These are phyloP conservation scores for Ephydatia muelleri DNA, from an alignment of 37 sponge, comb jelly and placozoan genomes.

Conservation along the genomic window DNA sequence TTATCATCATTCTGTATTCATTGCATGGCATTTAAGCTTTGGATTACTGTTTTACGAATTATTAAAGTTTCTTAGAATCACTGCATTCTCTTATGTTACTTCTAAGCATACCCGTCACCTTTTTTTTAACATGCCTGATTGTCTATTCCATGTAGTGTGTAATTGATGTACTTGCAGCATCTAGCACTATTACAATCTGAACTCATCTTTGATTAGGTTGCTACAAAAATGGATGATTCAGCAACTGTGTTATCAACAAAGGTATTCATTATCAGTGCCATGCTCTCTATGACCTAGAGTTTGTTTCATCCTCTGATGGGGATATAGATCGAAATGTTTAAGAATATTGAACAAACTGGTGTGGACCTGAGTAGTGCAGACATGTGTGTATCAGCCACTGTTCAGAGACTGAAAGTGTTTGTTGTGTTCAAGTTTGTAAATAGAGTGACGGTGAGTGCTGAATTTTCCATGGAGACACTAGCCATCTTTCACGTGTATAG, in stretches of 20 bases:
- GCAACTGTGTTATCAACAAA: background rate
- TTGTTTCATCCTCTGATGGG: background rate
- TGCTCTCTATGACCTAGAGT: background rate
- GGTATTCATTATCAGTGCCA: background rate
- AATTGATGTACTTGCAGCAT: no score
- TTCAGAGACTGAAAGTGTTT: slow-evolving; percentile 28
- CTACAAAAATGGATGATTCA: background rate
- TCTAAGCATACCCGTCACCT: background rate
- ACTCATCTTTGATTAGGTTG: background rate
- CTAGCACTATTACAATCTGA: background rate
- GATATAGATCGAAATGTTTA: background rate
- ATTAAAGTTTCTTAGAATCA: no score
- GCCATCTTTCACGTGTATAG: background rate
- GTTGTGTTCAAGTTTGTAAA: slow-evolving; percentile 47
- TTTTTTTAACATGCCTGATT: no score
- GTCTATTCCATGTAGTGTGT: no score
- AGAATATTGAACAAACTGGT: background rate
- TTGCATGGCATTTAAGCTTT: no score
- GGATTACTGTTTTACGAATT: no score
- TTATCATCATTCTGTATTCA: no score
- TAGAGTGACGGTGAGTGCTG: slow-evolving; percentile 5
- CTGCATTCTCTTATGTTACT: background rate
- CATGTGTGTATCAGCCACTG: slow-evolving; percentile 25
- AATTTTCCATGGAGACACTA: background rate
- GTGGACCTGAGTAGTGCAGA: slow-evolving; percentile 15